Evolutionary conservation across 2,113 vertebrate genomes (phyloP).

Genomic region (Atlantisia rogersi): DNA sequence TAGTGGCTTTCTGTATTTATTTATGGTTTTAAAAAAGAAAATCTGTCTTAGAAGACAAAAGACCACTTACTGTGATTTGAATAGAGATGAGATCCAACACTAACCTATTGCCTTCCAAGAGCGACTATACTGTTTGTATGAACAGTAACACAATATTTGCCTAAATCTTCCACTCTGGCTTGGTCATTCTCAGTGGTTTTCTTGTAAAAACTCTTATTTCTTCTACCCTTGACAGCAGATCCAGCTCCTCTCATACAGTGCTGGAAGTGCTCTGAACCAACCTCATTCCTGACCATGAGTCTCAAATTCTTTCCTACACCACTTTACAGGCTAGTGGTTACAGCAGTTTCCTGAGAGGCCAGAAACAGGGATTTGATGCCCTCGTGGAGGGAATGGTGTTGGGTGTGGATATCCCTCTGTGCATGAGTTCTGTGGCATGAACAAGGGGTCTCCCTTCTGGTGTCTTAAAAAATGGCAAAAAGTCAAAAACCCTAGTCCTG

Average conservation of each 20-base stretch:
- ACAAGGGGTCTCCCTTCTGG: background rate
- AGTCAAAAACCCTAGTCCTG: background rate
- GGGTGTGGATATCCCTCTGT: background rate
- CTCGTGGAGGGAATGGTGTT: background rate
- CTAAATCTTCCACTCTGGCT: background rate
- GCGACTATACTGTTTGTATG: background rate
- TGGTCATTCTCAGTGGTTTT: background rate
- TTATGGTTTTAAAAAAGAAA: background rate
- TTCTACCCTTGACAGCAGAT: background rate
- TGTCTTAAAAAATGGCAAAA: background rate
- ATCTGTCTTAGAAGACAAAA: background rate
- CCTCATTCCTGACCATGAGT: background rate
- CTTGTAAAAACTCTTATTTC: background rate
- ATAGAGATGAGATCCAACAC: constrained; percentile 1
- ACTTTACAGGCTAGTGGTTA: background rate
- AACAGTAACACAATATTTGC: constrained; percentile 31
- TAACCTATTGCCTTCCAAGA: constrained; percentile 9
- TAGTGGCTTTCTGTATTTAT: background rate
- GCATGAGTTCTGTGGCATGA: background rate
- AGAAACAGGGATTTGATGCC: background rate
- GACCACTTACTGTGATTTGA: background rate
- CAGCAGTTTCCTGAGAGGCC: background rate
- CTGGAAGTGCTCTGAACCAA: background rate
- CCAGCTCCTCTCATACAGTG: background rate
- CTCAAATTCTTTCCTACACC: constrained; percentile 32